Percentiles rank a stretch among this genome's conserved stretches.
phyloP scores from a whole-genome alignment of 2,797 vertebrate species.

The Notoglanidium macrostoma region DNA sequence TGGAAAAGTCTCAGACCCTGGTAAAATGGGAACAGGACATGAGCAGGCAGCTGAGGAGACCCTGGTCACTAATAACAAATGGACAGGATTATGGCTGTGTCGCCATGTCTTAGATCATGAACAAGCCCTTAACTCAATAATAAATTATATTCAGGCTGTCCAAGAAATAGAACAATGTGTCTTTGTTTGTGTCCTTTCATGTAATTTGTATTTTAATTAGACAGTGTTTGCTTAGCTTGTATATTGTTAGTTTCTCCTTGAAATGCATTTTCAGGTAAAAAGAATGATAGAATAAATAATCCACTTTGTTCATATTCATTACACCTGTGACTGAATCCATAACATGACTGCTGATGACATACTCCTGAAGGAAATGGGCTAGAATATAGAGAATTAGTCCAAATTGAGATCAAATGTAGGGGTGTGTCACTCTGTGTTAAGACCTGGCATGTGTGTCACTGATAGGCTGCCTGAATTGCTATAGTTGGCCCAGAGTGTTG shows the following conservation, averaged over 20 bases:
- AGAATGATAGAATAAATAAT: not conserved
- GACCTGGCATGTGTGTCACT: not conserved
- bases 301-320: not conserved
- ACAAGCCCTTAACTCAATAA: not conserved
- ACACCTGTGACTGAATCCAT: not conserved
- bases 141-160: not conserved
- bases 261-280: not conserved
- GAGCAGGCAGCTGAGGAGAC: slow-evolving; percentile 55
- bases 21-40: slow-evolving; percentile 59
- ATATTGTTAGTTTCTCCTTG: not conserved
- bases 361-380: not conserved
- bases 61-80: not conserved
- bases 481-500: not conserved
- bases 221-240: not conserved
- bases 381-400: not conserved
- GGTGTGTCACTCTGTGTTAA: not conserved
- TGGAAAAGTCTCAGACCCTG: slow-evolving; percentile 49
- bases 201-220: slow-evolving; percentile 16
- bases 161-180: not conserved
- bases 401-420: not conserved
- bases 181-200: not conserved
- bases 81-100: not conserved
- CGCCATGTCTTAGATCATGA: slow-evolving; percentile 8
- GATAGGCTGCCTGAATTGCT: not conserved
- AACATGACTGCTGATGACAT: not conserved